Evolutionary conservation across 2,797 vertebrate species (phyloP), one percentile per base, ranked within the genome.

Genomic region (Gymnothorax reevesii): DNA sequence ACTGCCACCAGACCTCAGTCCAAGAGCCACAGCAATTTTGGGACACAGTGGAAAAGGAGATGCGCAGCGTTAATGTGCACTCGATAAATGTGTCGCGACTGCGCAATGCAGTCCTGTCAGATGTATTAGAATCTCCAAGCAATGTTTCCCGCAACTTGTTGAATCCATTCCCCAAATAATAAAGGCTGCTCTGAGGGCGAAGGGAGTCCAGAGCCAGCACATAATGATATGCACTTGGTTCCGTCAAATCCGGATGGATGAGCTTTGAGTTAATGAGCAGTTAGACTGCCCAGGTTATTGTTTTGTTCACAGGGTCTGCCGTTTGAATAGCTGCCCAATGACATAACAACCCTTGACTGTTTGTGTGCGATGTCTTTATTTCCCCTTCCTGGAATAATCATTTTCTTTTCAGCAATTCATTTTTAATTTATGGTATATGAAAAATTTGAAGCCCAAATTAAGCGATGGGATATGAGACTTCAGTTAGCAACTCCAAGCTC

Each of bases 301-400:
- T n/a, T 79, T 22, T 84, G 57, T 64, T 83, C 84, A 87, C 66
- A 49, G 57, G 73, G 80, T 27, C 49, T 9, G 42, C n/a, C 66
- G 69, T 80, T 87, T 54, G 73, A 84, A 87, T 87, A 59, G 82
- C 27, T 77, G 73, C 17, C 59, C 42, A 55, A 25, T 60, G 22
- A 77, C 12, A 42, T 49, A 77, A 80, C 17, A 22, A 8, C 7
- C 15, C 52, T 55, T 80, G 52, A 79, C 27, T 83, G 55, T 83
- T 83, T 60, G n/a, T 83, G 27, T 83, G 49, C 2, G 1, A 12
- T 60, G 59, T 60, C 17, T 22, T 49, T 84, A 66, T 8, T 17
- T 33, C 33, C 33, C 33, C 33, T 64, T 52, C 17, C 60, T 13
- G 1, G 33, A 84, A 66, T 84, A 64, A 84, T 66, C 57, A 13